These are phyloP conservation scores for Luperina nickerlii DNA, from an alignment of 2,888 invertebrate genomes.

Conservation along the genomic window DNA sequence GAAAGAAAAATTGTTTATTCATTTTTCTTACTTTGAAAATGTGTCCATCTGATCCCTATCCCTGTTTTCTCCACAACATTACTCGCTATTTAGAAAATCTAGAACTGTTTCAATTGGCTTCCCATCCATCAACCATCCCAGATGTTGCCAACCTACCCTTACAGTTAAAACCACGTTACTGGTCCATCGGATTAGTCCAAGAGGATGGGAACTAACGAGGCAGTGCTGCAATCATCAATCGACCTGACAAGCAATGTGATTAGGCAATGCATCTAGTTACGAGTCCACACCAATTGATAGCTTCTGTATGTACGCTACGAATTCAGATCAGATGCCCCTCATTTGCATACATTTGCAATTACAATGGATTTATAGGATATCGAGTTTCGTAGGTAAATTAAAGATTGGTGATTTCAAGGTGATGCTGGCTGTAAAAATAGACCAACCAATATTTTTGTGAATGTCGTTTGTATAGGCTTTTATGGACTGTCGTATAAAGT, in stretches of 20 bases:
- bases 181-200: slow-evolving; percentile 23
- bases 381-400: slow-evolving; percentile 12
- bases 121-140: neutral
- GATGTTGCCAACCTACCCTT: neutral
- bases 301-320: slow-evolving; percentile 30
- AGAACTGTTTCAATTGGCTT: neutral
- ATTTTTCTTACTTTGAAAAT: no score
- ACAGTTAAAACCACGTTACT: slow-evolving; percentile 7
- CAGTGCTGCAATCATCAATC: slow-evolving; percentile 53
- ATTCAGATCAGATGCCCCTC: slow-evolving; percentile 38
- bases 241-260: slow-evolving; percentile 50
- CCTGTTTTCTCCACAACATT: neutral
- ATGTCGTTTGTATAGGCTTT: slow-evolving; percentile 17
- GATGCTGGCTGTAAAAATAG: neutral
- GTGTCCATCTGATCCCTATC: neutral
- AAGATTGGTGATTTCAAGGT: slow-evolving; percentile 33
- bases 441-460: slow-evolving; percentile 23
- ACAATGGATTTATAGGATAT: slow-evolving; percentile 38
- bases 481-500: neutral
- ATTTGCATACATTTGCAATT: slow-evolving; percentile 60
- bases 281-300: slow-evolving; percentile 54
- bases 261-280: slow-evolving; percentile 62
- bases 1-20: no score
- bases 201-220: slow-evolving; percentile 52
- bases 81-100: neutral